phyloP scores from a whole-genome alignment of 1,140 invertebrate species.

The Aphelinus certus region DNA sequence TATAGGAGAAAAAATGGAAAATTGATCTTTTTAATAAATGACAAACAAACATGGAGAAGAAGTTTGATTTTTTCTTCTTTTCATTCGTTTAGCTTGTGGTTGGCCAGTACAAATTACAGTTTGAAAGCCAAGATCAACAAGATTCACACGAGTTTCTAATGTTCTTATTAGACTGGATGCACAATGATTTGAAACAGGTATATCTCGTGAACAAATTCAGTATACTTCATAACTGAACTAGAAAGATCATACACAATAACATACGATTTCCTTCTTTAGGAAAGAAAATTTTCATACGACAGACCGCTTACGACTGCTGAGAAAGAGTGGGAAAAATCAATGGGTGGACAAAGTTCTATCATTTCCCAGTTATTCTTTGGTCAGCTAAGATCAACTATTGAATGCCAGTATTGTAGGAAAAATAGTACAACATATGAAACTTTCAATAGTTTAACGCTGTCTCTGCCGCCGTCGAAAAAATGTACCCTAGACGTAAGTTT shows the following conservation, averaged over 20 bases:
- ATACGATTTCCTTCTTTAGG: constrained; percentile 39
- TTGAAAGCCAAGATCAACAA: constrained; percentile 88
- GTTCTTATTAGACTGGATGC: constrained; percentile 89
- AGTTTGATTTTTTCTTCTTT: constrained; percentile 18
- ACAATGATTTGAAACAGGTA: constrained; percentile 85
- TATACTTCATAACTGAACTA: too few relatives aligned
- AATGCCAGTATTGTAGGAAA: constrained; percentile 78
- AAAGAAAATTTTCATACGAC: constrained; percentile 41
- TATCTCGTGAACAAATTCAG: neutral
- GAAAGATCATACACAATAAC: too few relatives aligned
- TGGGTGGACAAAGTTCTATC: constrained; percentile 78
- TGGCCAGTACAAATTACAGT: constrained; percentile 79
- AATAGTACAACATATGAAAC: constrained; percentile 88
- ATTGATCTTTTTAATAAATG: constrained; percentile 32
- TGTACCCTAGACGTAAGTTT: constrained; percentile 76
- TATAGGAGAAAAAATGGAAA: too few relatives aligned
- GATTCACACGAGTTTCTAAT: constrained; percentile 95
- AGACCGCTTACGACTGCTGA: constrained; percentile 63
- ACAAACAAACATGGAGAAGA: too few relatives aligned
- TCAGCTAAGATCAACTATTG: constrained; percentile 85
- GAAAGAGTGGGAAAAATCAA: constrained; percentile 81
- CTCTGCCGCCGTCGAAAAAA: constrained; percentile 73
- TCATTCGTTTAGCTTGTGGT: constrained; percentile 70
- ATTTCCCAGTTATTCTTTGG: constrained; percentile 88
- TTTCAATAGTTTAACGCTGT: constrained; percentile 89